These are phyloP conservation scores for Charanyca ferruginea DNA, from an alignment of 2,888 invertebrate genomes.

Conservation along the genomic window DNA sequence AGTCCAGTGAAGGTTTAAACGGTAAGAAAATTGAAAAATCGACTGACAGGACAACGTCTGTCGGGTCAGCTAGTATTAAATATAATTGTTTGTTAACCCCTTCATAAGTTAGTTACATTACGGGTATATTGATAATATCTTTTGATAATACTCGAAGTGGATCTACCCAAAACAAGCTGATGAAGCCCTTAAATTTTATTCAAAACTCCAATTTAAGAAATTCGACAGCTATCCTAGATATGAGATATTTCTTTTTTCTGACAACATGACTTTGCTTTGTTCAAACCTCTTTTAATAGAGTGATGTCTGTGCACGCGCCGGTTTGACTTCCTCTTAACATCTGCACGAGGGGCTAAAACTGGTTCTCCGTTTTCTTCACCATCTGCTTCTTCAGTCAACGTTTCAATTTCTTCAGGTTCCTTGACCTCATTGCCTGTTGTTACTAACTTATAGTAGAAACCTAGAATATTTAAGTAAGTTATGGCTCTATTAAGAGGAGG, in stretches of 20 bases:
- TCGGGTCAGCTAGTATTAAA: no score
- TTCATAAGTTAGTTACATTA: no score
- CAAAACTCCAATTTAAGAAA: no score
- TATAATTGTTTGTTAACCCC: no score
- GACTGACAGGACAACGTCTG: no score
- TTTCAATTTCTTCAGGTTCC: conserved; percentile 81
- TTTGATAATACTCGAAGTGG: not conserved
- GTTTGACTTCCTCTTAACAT: conserved; percentile 81
- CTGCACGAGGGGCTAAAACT: conserved; percentile 71
- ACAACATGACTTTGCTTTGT: not conserved
- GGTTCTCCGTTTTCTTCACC: conserved; percentile 75
- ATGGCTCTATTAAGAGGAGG: not conserved
- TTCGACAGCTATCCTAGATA: no score
- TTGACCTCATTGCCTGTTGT: conserved; percentile 91
- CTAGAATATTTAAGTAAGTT: conserved; percentile 60
- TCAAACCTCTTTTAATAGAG: conserved; percentile 82
- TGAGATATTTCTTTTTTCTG: no score
- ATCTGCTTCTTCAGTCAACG: conserved; percentile 77
- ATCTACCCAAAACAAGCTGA: no score
- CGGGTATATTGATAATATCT: no score
- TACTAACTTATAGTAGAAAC: conserved; percentile 91
- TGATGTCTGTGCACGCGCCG: conserved; percentile 81
- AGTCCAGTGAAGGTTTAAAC: no score
- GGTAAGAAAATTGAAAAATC: no score
- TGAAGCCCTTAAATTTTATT: no score